Evolutionary conservation across 2,888 invertebrate species (phyloP).

Genomic region (Pseudanteris insignis): DNA sequence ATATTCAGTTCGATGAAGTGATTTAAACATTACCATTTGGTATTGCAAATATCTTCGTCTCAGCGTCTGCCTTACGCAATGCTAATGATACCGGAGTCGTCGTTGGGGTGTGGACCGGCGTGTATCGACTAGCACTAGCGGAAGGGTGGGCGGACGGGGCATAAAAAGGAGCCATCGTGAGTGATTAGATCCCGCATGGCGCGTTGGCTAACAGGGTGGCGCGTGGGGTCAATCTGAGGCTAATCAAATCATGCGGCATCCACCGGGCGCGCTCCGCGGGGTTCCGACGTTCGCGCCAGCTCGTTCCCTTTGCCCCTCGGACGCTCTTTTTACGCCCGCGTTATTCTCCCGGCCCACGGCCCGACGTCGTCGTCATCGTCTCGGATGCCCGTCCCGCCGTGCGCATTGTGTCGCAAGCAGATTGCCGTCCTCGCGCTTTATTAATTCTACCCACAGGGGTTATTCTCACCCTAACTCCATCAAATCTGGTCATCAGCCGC

Average conservation of each 20-base stretch:
- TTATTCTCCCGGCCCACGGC: constrained; percentile 4
- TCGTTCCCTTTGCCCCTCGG: no score
- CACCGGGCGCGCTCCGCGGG: constrained; percentile 47
- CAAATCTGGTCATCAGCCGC: constrained; percentile 54
- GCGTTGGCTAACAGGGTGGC: constrained; percentile 45
- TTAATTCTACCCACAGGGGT: constrained; percentile 63
- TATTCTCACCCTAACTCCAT: constrained; percentile 45
- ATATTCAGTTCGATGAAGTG: no score
- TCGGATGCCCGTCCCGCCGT: no score
- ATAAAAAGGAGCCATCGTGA: constrained; percentile 56
- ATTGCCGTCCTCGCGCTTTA: constrained; percentile 63
- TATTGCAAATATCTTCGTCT: no score
- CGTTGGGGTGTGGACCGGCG: constrained; percentile 41
- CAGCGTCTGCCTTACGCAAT: constrained; percentile 59
- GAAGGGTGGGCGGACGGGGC: no score
- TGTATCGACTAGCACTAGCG: constrained; percentile 34
- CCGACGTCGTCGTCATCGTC: no score
- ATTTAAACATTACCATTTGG: no score
- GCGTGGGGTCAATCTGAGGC: constrained; percentile 66
- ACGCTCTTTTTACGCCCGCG: constrained; percentile 1
- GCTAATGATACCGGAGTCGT: constrained; percentile 61
- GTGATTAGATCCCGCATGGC: constrained; percentile 57
- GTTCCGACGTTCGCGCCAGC: constrained; percentile 38
- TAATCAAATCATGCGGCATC: constrained; percentile 66
- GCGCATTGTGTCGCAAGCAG: constrained; percentile 55